phyloP scores from a whole-genome alignment of 1,140 invertebrate species.

The Meloidogyne exigua region DNA sequence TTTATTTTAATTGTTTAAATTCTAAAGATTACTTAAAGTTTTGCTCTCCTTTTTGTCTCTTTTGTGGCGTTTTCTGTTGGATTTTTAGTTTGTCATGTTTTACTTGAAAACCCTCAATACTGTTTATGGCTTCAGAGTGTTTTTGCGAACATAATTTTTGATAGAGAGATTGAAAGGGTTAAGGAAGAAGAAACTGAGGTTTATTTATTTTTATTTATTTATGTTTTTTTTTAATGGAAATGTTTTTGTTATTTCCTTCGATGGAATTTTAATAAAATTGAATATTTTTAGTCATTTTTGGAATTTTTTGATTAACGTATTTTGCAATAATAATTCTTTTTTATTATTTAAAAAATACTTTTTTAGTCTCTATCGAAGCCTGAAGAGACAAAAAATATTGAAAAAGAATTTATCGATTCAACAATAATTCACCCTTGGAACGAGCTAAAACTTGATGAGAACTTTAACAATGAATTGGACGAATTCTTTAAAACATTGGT shows the following conservation, averaged over 20 bases:
- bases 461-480: slow-evolving; percentile 43
- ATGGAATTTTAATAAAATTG: too few relatives aligned
- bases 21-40: not conserved
- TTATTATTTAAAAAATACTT: too few relatives aligned
- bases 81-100: slow-evolving; percentile 3
- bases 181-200: not conserved
- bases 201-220: too few relatives aligned
- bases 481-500: slow-evolving; percentile 37
- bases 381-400: not conserved
- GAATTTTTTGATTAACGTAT: too few relatives aligned
- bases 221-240: too few relatives aligned
- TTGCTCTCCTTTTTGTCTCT: not conserved
- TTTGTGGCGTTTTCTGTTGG: slow-evolving; percentile 3
- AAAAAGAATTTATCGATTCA: not conserved
- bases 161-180: not conserved
- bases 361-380: too few relatives aligned
- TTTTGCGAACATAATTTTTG: slow-evolving; percentile 16
- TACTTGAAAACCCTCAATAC: slow-evolving; percentile 20
- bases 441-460: slow-evolving; percentile 11
- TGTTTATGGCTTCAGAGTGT: slow-evolving; percentile 18
- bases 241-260: too few relatives aligned
- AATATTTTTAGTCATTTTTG: too few relatives aligned
- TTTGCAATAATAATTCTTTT: too few relatives aligned
- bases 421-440: slow-evolving; percentile 24
- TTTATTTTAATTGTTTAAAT: not conserved